Evolutionary conservation across 1,140 invertebrate species (phyloP), one percentile per base, ranked within the genome.

Genomic region (Muscidifurax raptorellus): DNA sequence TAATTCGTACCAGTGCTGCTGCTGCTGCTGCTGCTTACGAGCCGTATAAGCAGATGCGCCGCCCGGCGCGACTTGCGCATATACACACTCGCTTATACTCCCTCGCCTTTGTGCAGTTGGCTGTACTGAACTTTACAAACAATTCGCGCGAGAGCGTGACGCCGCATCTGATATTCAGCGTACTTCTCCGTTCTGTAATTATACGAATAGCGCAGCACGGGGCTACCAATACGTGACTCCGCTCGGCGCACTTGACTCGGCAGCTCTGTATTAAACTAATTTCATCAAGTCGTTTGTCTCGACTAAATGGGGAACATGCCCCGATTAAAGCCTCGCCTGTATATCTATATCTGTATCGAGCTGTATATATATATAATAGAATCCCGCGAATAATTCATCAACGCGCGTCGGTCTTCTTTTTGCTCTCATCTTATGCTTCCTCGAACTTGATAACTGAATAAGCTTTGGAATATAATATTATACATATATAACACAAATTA

Each of bases 401-500:
- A n/a, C 52, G 7, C 6, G 22, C n/a, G 18, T 18, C 18, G 52
- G 3, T 22, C 22, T 52, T 5, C 47, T 7, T 59, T 22, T 59
- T 59, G 13, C 7, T 59, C 22, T n/a, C 18, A 5, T 59, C 52
- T n/a, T n/a, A n/a, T 4, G 52, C 22, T 59, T n/a, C 52, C 22
- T 59, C 52, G 52, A 59, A 22, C 52, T 59, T 59, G 52, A 59
- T 59, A 59, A 59, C 52, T 59, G 52, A 59, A 59, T 59, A 18
- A 59, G 22, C 52, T 59, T 59, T 59, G 0, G 18, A 7, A 59
- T n/a, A n/a, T n/a, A n/a, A n/a, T n/a, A n/a, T n/a, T n/a, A n/a
- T 59, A 59, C 22, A 0, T 7, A 18, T 7, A 18, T 44, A 59
- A 87, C 87, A 90, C 90, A 90, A 91, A 90, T 90, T 89, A 88